Percentiles rank a stretch among this genome's conserved stretches.
These are phyloP conservation scores for Phaethornis superciliosus DNA, from an alignment of 2,113 vertebrate species.

Conservation along the genomic window DNA sequence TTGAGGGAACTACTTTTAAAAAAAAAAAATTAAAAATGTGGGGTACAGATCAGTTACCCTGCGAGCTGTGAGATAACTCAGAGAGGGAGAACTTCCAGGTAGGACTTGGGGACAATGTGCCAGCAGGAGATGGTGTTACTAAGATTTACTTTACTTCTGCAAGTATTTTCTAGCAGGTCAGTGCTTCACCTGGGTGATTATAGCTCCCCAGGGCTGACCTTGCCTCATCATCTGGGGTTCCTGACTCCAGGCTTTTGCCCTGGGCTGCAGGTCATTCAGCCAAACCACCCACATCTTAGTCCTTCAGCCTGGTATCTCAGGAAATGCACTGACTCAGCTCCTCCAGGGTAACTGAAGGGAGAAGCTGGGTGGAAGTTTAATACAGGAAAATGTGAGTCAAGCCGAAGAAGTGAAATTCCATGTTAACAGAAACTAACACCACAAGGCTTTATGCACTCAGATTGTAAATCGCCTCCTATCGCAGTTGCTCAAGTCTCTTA, in stretches of 20 bases:
- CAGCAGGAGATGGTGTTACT: not conserved
- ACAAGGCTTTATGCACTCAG: not conserved
- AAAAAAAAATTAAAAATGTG: not conserved
- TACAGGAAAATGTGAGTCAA: not conserved
- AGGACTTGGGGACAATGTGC: not conserved
- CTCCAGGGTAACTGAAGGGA: not conserved
- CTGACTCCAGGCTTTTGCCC: not conserved
- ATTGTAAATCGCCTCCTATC: constrained; percentile 9
- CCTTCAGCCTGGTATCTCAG: not conserved
- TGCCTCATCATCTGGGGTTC: not conserved
- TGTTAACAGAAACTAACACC: not conserved
- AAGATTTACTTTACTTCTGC: not conserved
- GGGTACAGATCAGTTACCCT: not conserved
- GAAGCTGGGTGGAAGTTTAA: not conserved
- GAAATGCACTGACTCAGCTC: not conserved
- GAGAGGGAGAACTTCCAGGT: not conserved
- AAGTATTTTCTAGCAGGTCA: not conserved
- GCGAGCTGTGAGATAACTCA: not conserved
- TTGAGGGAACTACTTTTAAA: not conserved
- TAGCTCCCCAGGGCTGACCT: not conserved
- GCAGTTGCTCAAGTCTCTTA: not conserved
- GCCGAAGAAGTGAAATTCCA: not conserved
- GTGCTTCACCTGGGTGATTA: not conserved
- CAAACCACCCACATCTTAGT: not conserved
- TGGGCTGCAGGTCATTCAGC: not conserved